Conservation (phyloP, 2,113 vertebrate genomes). For the Brienomyrus brachyistius region DNA sequence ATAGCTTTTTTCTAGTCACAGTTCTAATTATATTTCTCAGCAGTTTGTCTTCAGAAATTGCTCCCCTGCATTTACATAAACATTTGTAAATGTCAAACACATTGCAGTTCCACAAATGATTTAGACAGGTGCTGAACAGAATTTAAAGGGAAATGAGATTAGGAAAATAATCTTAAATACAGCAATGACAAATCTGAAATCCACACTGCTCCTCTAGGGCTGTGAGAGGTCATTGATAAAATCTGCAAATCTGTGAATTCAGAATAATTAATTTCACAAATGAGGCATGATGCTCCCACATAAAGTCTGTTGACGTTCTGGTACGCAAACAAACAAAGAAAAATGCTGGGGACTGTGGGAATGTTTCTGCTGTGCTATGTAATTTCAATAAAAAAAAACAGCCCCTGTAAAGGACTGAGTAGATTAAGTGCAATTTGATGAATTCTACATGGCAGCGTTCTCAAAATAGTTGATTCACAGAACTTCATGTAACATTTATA, state of each 20-base stretch:
- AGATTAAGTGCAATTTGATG: not conserved
- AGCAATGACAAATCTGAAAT: conserved; percentile 15
- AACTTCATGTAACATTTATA: not conserved
- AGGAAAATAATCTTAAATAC: conserved; percentile 16
- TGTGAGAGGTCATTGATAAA: conserved; percentile 15
- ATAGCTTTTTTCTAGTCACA: conserved; percentile 18
- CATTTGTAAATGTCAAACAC: conserved; percentile 25
- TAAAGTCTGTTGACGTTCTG: conserved; percentile 16
- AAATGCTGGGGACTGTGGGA: not conserved
- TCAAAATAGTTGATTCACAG: not conserved
- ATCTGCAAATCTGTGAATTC: conserved; percentile 13
- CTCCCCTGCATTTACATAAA: conserved; percentile 23
- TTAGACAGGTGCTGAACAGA: conserved; percentile 15
- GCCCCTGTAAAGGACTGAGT: not conserved
- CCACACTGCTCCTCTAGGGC: not conserved
- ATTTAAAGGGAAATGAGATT: not conserved
- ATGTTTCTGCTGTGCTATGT: not conserved
- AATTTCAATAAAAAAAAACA: not conserved
- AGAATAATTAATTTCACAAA: conserved; percentile 19
- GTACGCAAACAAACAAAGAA: conserved; percentile 16
- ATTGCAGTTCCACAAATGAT: conserved; percentile 13
- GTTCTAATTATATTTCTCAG: conserved; percentile 15
- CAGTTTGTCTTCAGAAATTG: conserved; percentile 16
- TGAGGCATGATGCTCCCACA: conserved; percentile 15
- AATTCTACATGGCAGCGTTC: not conserved